Evolutionary conservation across 2,113 vertebrate genomes (phyloP), one percentile per base, ranked within the genome.

Genomic region (Dipodomys merriami): DNA sequence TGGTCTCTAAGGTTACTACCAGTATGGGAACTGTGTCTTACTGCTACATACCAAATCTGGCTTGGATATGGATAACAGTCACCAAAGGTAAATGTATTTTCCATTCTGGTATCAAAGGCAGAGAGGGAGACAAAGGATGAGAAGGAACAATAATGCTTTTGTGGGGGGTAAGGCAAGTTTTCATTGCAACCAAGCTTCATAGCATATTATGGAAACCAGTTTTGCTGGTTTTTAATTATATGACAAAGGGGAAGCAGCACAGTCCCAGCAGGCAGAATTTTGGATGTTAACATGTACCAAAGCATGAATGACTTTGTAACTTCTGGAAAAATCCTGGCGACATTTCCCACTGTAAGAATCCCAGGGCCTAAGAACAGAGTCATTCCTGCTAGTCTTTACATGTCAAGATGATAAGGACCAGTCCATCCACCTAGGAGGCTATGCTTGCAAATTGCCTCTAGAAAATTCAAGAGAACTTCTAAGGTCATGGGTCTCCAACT

Each of bases 181-280:
- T 90, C 92, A 39, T 18, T 23, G 80, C 86, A 60, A 80, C 78
- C 76, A n/a, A 94, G 86, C 91, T 91, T 95, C 69, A 73, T 73
- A 93, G 89, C 90, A 65, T 88, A 91, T 97, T 87, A 88, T 4
- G 60, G 79, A 89, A 97, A 97, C 95, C 87, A 83, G 95, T 95
- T 94, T 92, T 87, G 85, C 94, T 94, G 91, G 81, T 92, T 97
- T 96, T 92, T 96, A 94, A 94, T 92, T 96, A 81, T 35, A 92
- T 6, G 60, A 90, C 94, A 91, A 87, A 92, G 91, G 60, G 85
- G 91, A 57, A 13, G 53, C 53, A 79, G 87, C 73, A 87, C 64
- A 87, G 80, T 80, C 39, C 90, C 64, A 71, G 85, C 49, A 2
- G 4, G 69, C 35, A 81, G 65, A 73, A 91, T 94, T 91, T 64